Evolutionary conservation across 1,140 invertebrate species (phyloP), one percentile per base, ranked within the genome.

Genomic region (Parasteatoda tepidariorum): DNA sequence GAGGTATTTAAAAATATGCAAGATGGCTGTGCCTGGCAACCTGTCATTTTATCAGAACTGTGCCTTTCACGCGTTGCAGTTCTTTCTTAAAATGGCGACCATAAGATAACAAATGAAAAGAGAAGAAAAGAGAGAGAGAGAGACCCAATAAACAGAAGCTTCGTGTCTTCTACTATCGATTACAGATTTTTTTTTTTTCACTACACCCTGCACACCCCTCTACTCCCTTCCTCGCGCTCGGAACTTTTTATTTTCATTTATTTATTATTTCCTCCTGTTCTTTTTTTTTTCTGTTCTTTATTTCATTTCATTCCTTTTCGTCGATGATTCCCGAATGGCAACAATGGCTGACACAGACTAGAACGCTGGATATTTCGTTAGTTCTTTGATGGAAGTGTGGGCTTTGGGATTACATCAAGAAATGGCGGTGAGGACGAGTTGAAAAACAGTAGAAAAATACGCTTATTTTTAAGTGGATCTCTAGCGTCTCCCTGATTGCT

Each of bases 81-180:
- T 76, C 74, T 64, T 68, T 75, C 73, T 79, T 79, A 79, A 79
- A 79, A 79, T 79, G 76, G 76, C 76, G 76, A 79, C 76, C 76
- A 59, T 79, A 68, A 79, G 76, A 79, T 79, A 79, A 79, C 76
- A 79, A 79, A 79, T 79, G 76, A 79, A 79, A 76, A 76, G 74
- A 34, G 74, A 75, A 75, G 67, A 70, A 73, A 75, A 75, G 62
- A 66, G 33, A 66, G 73, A 62, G 74, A 78, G 57, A 59, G 57
- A 64, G 61, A 79, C 76, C 76, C 76, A 79, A 79, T 79, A 79
- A 79, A 79, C 76, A 79, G 76, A n/a, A 68, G 57, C 34, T 59
- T 54, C 57, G 61, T 78, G 59, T 78, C 74, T 78, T 61, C 76
- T 57, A 79, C 76, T 79, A 79, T 79, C 76, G 76, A 79, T 79